phyloP scores from a whole-genome alignment of 2,797 vertebrate genomes.

The Clamator glandarius region DNA sequence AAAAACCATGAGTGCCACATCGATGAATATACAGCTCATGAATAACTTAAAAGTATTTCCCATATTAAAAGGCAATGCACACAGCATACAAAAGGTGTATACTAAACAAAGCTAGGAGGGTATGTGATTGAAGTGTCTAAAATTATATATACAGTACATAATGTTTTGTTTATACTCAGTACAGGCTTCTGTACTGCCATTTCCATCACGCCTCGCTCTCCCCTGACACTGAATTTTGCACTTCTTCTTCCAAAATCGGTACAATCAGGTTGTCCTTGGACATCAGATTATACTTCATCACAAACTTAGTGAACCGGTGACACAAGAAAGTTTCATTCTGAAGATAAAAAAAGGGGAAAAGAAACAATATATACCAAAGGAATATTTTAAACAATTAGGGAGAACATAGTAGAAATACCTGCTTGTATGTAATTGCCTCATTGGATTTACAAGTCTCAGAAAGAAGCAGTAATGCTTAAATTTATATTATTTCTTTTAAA shows the following conservation, averaged over 20 bases:
- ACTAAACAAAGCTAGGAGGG: slow-evolving; percentile 78
- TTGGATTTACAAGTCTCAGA: background rate
- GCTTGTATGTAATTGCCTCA: background rate
- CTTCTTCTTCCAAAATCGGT: slow-evolving; percentile 97
- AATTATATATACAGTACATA: slow-evolving; percentile 81
- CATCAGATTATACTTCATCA: slow-evolving; percentile 99
- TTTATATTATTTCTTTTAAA: background rate
- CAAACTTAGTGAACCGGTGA: slow-evolving; percentile 98
- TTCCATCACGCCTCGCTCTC: slow-evolving; percentile 93
- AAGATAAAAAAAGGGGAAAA: slow-evolving; percentile 41
- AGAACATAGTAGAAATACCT: background rate
- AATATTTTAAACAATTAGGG: background rate
- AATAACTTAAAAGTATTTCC: slow-evolving; percentile 82
- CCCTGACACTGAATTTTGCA: slow-evolving; percentile 85
- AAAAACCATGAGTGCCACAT: slow-evolving; percentile 82
- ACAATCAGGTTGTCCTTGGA: slow-evolving; percentile 99
- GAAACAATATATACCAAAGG: background rate
- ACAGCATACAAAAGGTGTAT: slow-evolving; percentile 80
- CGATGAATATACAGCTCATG: slow-evolving; percentile 80
- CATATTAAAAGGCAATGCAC: slow-evolving; percentile 80
- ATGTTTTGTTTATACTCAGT: slow-evolving; percentile 68
- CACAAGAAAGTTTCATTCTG: slow-evolving; percentile 99
- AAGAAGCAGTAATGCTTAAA: background rate
- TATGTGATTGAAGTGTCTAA: slow-evolving; percentile 84
- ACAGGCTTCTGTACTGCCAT: slow-evolving; percentile 50